Conservation (phyloP, 2,797 vertebrate genomes). For the Eupleurogrammus muticus region DNA sequence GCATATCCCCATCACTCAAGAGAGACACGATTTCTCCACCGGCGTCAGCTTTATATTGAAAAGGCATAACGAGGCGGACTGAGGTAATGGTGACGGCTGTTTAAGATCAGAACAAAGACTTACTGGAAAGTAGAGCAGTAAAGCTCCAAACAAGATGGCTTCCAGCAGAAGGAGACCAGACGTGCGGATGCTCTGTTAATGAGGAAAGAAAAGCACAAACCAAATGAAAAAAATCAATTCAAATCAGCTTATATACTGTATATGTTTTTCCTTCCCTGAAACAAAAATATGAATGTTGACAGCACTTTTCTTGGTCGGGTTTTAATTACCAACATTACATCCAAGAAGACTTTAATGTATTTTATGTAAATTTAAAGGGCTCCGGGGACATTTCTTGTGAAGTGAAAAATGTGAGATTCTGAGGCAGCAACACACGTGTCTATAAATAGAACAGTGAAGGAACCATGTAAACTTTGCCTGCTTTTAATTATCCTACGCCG, state of each 20-base stretch:
- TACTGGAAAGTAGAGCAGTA: conserved; percentile 96
- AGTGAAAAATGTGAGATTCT: conserved; percentile 52
- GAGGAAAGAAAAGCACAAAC: conserved; percentile 30
- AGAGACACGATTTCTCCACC: no score
- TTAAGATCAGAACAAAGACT: conserved; percentile 73
- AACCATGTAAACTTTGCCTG: conserved; percentile 47
- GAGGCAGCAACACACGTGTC: conserved; percentile 42
- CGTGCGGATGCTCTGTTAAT: conserved; percentile 91
- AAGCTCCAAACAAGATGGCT: conserved; percentile 92
- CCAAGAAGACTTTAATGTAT: conserved; percentile 31
- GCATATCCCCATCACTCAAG: not conserved
- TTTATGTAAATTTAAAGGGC: conserved; percentile 58
- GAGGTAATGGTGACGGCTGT: not conserved
- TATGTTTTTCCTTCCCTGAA: conserved; percentile 16
- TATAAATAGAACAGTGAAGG: conserved; percentile 64
- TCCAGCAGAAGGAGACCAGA: conserved; percentile 95
- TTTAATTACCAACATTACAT: conserved; percentile 58
- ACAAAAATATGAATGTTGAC: conserved; percentile 10
- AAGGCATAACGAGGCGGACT: not conserved
- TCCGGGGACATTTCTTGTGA: conserved; percentile 66
- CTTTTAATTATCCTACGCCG: conserved; percentile 43
- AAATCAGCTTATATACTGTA: not conserved
- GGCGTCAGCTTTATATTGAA: no score
- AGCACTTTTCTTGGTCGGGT: conserved; percentile 42
- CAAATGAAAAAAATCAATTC: conserved; percentile 23